These are phyloP conservation scores for Melangyna quadrimaculata DNA, from an alignment of 2,888 invertebrate species.

Conservation along the genomic window DNA sequence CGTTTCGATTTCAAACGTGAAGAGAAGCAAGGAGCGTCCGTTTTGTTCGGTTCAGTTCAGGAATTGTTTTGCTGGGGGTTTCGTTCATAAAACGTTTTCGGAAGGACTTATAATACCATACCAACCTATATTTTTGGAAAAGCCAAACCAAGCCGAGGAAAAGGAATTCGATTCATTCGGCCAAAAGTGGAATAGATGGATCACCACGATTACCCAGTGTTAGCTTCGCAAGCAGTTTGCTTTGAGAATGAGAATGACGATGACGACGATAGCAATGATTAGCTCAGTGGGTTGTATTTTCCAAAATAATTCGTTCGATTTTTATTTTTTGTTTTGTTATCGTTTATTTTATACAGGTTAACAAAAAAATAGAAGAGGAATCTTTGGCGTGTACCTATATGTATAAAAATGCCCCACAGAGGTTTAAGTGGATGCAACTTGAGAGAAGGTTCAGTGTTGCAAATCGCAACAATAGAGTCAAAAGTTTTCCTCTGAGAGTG, in stretches of 20 bases:
- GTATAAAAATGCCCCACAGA: conserved; percentile 30
- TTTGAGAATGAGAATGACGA: conserved; percentile 36
- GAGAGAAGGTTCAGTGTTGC: conserved; percentile 23
- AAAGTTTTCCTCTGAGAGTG: conserved; percentile 51
- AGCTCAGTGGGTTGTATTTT: conserved; percentile 55
- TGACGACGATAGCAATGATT: conserved; percentile 54
- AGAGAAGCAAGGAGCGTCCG: background rate
- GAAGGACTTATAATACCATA: background rate
- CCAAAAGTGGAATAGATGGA: conserved; percentile 60
- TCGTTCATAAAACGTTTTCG: background rate
- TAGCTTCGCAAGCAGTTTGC: background rate
- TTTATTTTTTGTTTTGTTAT: conserved; percentile 15
- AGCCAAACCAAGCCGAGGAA: background rate
- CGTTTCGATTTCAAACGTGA: conserved; percentile 48
- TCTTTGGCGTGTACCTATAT: background rate
- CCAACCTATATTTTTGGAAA: background rate
- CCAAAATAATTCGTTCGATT: conserved; percentile 40
- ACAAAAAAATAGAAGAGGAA: background rate
- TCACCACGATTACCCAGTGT: conserved; percentile 48
- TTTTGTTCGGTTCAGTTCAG: background rate
- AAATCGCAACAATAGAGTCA: conserved; percentile 59
- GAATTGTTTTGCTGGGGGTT: background rate
- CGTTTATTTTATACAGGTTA: background rate
- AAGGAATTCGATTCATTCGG: conserved; percentile 62
- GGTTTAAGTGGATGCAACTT: conserved; percentile 36